These are phyloP conservation scores for Drosophila incognita DNA, from an alignment of 2,888 invertebrate species.

Conservation along the genomic window DNA sequence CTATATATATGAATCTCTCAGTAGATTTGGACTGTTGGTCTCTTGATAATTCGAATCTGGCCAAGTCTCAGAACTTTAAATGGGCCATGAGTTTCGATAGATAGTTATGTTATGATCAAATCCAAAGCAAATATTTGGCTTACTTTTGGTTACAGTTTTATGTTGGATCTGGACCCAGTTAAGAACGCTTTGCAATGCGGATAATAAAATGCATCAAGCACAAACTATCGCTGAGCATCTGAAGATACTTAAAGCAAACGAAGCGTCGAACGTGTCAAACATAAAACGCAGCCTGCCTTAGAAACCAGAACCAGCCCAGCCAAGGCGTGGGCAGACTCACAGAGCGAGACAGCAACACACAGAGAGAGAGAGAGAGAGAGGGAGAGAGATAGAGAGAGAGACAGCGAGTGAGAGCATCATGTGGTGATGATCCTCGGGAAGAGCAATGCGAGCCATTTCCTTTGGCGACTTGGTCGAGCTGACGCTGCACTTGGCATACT, in stretches of 20 bases:
- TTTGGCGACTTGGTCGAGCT: slow-evolving; percentile 33
- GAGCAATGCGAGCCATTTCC: slow-evolving; percentile 49
- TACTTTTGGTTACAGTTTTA: not conserved
- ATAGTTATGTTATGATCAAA: not conserved
- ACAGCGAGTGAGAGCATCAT: slow-evolving; percentile 27
- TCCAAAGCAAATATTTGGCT: not conserved
- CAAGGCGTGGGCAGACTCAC: slow-evolving; percentile 17
- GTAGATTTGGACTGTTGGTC: not conserved
- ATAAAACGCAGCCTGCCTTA: slow-evolving; percentile 42
- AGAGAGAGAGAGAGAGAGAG: not conserved
- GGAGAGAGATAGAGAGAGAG: not conserved
- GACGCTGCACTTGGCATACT: slow-evolving; percentile 62
- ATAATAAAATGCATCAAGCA: slow-evolving; percentile 25
- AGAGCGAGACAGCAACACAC: not conserved
- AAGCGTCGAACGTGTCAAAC: slow-evolving; percentile 62
- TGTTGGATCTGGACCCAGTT: slow-evolving; percentile 3
- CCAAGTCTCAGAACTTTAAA: not conserved
- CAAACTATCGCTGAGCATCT: slow-evolving; percentile 31
- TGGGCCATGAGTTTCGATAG: not conserved
- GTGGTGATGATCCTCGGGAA: slow-evolving; percentile 36
- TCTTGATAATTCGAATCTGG: not conserved
- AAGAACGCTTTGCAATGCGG: slow-evolving; percentile 22
- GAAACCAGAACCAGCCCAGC: slow-evolving; percentile 26
- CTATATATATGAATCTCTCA: not conserved
- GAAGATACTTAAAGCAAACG: slow-evolving; percentile 44